Evolutionary conservation across 1,140 invertebrate species (phyloP), one percentile per base, ranked within the genome.

Genomic region (Bombus confusus): DNA sequence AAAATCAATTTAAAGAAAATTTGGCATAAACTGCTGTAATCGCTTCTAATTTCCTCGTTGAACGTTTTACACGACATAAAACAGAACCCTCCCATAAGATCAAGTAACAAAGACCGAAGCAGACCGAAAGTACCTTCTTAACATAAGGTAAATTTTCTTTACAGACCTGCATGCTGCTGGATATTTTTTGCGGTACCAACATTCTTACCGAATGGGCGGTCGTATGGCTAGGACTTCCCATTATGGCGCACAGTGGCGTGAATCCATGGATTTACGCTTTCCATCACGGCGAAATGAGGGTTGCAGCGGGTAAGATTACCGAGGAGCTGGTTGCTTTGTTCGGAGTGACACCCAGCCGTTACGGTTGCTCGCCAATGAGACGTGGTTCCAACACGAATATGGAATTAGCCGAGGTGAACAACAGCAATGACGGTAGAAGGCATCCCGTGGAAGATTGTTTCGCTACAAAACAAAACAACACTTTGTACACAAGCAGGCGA

Each of bases 201-300:
- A 95, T 96, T 9, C 90, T 97, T 5, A 94, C 95, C 13, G 93
- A 95, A 34, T 96, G 96, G 95, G 90, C 95, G 8, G 93, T 94
- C 6, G 95, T 96, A 15, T 96, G 96, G 93, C 91, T 96, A 12
- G 95, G 96, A 4, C 93, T 97, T 15, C 95, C 96, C 1, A 96
- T 96, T 9, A 93, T 97, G 39, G 95, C 96, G 0, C 97, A 96
- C 90, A 96, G 96, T 87, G 96, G 96, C 0, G 93, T 96, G 28
- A 97, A 97, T 90, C 97, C 97, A 0, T 97, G 96, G 96, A 95
- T 97, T 18, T 97, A 97, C 88, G 96, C 96, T 0, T 97, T 96
- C 91, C 95, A 96, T 82, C 97, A 96, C 85, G 95, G 96, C 0
- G 96, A 97, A 88, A 96, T 97, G 90, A 95, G 96, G 34, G 90